Percentiles rank a stretch among this genome's conserved stretches.
phyloP scores from a whole-genome alignment of 1,140 invertebrate genomes.

The Bacillus rossius region DNA sequence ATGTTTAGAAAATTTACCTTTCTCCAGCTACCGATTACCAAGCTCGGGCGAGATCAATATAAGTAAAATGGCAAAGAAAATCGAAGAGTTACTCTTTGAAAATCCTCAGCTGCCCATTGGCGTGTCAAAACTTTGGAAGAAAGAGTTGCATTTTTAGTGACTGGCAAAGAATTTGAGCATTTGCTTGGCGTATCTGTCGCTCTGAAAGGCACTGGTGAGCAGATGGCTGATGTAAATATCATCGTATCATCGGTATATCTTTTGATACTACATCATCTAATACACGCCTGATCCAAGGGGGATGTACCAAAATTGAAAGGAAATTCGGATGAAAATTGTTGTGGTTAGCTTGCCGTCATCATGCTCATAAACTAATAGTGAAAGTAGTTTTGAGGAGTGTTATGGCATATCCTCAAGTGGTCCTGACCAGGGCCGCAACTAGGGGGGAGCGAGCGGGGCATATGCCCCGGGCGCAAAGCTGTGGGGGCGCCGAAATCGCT shows the following conservation, averaged over 20 bases:
- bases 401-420: conserved; percentile 9
- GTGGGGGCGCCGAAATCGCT: too few relatives aligned
- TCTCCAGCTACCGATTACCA: too few relatives aligned
- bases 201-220: conserved; percentile 14
- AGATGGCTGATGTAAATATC: conserved; percentile 3
- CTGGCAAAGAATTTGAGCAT: not conserved
- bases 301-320: conserved; percentile 13
- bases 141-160: not conserved
- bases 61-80: conserved; percentile 14
- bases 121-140: conserved; percentile 14
- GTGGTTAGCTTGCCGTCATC: conserved; percentile 12
- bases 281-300: conserved; percentile 10
- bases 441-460: too few relatives aligned
- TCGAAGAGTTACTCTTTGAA: conserved; percentile 9
- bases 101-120: conserved; percentile 6
- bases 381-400: too few relatives aligned
- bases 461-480: too few relatives aligned
- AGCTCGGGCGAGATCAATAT: conserved; percentile 10
- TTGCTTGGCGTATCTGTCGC: conserved; percentile 1
- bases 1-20: too few relatives aligned
- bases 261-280: too few relatives aligned
- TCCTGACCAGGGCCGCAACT: too few relatives aligned
- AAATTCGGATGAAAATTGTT: conserved; percentile 12
- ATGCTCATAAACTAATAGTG: conserved; percentile 6
- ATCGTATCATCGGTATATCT: conserved; percentile 1